These are phyloP conservation scores for Cloeon dipterum DNA, from an alignment of 2,888 invertebrate species.

Conservation along the genomic window DNA sequence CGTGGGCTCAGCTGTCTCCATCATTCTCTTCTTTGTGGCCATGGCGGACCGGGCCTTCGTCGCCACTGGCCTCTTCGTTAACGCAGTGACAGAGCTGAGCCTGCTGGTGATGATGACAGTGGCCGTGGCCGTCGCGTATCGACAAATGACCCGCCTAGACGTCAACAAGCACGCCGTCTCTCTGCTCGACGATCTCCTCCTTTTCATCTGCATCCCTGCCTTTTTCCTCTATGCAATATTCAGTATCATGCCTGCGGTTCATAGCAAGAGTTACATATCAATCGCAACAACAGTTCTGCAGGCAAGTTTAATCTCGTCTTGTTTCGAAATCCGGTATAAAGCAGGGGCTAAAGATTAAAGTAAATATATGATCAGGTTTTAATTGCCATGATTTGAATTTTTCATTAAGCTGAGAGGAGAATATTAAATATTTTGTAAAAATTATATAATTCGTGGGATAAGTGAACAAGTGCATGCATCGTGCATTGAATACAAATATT, in stretches of 20 bases:
- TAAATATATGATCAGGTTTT: too few species aligned
- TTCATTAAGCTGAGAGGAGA: not conserved
- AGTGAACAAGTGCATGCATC: too few species aligned
- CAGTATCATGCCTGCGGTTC: slow-evolving; percentile 38
- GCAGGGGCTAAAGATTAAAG: slow-evolving; percentile 3
- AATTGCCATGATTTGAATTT: not conserved
- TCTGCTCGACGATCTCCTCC: slow-evolving; percentile 39
- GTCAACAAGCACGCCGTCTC: slow-evolving; percentile 38
- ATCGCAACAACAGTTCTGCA: slow-evolving; percentile 28
- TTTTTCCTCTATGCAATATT: slow-evolving; percentile 47
- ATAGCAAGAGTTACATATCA: slow-evolving; percentile 24
- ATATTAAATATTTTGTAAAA: not conserved
- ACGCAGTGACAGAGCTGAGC: slow-evolving; percentile 25
- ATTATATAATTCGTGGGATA: too few species aligned
- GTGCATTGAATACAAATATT: too few species aligned
- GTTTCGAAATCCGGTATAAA: too few species aligned
- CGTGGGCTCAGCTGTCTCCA: slow-evolving; percentile 28
- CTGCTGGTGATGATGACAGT: slow-evolving; percentile 32
- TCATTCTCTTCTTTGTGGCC: slow-evolving; percentile 34
- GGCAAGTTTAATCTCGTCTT: slow-evolving; percentile 23
- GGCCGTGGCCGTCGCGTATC: slow-evolving; percentile 31
- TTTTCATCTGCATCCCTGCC: slow-evolving; percentile 47
- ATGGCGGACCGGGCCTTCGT: slow-evolving; percentile 27
- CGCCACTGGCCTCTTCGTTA: slow-evolving; percentile 24
- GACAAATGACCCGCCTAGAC: slow-evolving; percentile 37